Conservation (phyloP, 2,888 invertebrate species). For the Drosophila lacicola region DNA sequence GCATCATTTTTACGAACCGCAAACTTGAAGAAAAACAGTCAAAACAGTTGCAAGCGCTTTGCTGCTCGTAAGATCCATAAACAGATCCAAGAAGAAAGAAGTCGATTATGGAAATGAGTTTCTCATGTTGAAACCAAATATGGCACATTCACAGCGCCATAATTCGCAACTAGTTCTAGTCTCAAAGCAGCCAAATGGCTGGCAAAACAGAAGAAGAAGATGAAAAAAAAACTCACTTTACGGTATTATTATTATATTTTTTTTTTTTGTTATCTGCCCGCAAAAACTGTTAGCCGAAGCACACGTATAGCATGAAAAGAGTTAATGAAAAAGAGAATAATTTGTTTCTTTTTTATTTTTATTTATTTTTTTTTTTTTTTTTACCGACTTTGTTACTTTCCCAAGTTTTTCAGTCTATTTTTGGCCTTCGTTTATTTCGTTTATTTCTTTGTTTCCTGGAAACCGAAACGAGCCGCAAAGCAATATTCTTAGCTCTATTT, state of each 20-base stretch:
- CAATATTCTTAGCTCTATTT: constrained; percentile 35
- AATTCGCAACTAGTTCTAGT: constrained; percentile 20
- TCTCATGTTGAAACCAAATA: neutral
- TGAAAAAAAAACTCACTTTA: neutral
- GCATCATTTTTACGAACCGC: neutral
- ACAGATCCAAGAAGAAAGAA: neutral
- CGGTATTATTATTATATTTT: too few relatives aligned
- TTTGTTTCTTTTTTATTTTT: neutral
- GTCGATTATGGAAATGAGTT: constrained; percentile 20
- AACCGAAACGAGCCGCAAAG: constrained; percentile 29
- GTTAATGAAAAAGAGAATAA: too few relatives aligned
- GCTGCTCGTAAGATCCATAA: neutral
- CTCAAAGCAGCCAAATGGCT: neutral
- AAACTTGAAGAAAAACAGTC: neutral
- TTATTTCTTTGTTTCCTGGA: constrained; percentile 17
- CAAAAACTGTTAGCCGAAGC: too few relatives aligned
- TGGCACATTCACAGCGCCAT: constrained; percentile 2
- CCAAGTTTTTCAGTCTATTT: constrained; percentile 17
- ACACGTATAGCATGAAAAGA: too few relatives aligned
- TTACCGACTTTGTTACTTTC: constrained; percentile 12
- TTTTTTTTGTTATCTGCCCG: too few relatives aligned
- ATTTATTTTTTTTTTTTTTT: neutral
- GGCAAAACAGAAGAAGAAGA: neutral
- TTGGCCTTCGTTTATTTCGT: neutral
- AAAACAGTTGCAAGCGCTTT: constrained; percentile 2